phyloP scores from a whole-genome alignment of 2,888 invertebrate species.

The Prenolepis imparis region DNA sequence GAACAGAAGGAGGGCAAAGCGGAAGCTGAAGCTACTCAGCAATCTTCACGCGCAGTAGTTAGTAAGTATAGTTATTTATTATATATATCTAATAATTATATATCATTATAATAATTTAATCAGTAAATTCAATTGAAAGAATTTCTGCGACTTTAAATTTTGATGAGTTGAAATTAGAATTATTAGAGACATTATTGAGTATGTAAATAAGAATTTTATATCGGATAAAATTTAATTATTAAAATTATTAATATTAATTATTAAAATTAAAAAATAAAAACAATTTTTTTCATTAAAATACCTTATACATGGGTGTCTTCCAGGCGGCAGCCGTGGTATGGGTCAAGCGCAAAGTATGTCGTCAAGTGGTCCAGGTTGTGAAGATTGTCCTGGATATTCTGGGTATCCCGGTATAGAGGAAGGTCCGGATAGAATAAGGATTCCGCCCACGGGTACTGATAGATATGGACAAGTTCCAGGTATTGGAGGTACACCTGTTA shows the following conservation, averaged over 20 bases:
- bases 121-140: conserved; percentile 4
- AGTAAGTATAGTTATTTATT: conserved; percentile 87
- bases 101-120: neutral
- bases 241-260: no score
- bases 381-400: conserved; percentile 89
- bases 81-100: neutral
- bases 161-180: neutral
- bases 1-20: conserved; percentile 90
- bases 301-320: conserved; percentile 64
- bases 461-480: conserved; percentile 48
- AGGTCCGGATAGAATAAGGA: conserved; percentile 76
- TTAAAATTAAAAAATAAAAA: no score
- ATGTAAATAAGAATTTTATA: conserved; percentile 11
- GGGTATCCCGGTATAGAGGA: conserved; percentile 78
- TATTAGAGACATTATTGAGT: neutral
- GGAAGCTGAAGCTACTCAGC: conserved; percentile 92
- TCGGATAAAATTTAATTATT: neutral
- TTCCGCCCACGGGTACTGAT: conserved; percentile 62
- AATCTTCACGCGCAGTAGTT: conserved; percentile 91
- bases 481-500: neutral
- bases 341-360: conserved; percentile 96
- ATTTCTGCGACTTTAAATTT: neutral
- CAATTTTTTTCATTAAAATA: neutral
- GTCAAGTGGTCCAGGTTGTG: conserved; percentile 90
- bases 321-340: conserved; percentile 94